Conservation (phyloP, 2,888 invertebrate species). For the Nebria salina region DNA sequence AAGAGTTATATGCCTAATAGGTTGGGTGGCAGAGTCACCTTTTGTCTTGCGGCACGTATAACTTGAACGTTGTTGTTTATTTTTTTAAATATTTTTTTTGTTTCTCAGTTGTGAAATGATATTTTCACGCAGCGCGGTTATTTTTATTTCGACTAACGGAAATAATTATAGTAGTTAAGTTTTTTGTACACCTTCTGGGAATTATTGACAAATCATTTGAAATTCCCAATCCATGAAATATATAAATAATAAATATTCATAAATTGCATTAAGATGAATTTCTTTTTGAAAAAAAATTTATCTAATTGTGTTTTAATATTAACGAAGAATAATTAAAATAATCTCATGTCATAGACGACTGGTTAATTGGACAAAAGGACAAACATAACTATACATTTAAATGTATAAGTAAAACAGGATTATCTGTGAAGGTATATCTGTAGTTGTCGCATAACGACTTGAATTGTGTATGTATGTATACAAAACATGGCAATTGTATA, state of each 20-base stretch:
- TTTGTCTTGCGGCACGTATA: background rate
- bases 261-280: background rate
- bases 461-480: background rate
- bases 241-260: background rate
- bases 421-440: background rate
- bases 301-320: background rate
- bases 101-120: background rate
- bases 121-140: slow-evolving; percentile 2
- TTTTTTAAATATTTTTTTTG: background rate
- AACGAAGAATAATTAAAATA: background rate
- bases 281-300: background rate
- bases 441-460: background rate
- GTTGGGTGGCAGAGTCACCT: background rate
- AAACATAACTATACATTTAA: background rate
- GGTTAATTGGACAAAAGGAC: background rate
- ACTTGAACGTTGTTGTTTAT: background rate
- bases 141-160: slow-evolving; percentile 11
- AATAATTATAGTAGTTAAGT: slow-evolving; percentile 11
- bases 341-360: background rate
- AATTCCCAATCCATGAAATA: background rate
- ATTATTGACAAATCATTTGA: slow-evolving; percentile 2
- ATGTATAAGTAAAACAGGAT: background rate
- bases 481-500: background rate
- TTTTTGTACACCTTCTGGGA: slow-evolving; percentile 1
- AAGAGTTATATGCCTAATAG: slow-evolving; percentile 8